Conservation (phyloP, 2,113 vertebrate species). For the Uropsilus gracilis region DNA sequence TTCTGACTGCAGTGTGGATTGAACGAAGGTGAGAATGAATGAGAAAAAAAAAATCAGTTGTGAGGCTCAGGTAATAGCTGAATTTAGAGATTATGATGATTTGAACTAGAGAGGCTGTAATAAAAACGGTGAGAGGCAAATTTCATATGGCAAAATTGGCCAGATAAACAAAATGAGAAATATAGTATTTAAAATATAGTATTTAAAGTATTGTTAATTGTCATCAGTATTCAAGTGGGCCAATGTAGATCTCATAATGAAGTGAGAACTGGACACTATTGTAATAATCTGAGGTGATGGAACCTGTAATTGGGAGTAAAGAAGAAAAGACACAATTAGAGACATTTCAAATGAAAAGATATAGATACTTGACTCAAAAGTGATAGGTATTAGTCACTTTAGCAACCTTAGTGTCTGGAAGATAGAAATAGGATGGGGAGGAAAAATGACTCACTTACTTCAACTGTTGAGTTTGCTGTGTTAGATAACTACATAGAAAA, state of each 20-base stretch:
- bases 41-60: not conserved
- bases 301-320: not conserved
- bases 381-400: not conserved
- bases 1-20: not conserved
- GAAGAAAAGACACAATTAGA: not conserved
- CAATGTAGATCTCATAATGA: not conserved
- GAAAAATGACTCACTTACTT: not conserved
- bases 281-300: not conserved
- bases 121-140: not conserved
- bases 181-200: not conserved
- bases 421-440: not conserved
- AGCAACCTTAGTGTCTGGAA: not conserved
- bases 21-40: not conserved
- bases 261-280: not conserved
- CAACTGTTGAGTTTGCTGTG: not conserved
- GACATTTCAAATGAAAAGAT: not conserved
- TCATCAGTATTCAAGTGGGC: not conserved
- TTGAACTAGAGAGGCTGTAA: not conserved
- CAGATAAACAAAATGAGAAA: not conserved
- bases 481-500: not conserved
- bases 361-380: not conserved
- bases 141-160: constrained; percentile 4
- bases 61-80: not conserved
- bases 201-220: not conserved
- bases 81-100: not conserved